Evolutionary conservation across 2,113 vertebrate genomes (phyloP), one percentile per base, ranked within the genome.

Genomic region (Coracopsis vasa): DNA sequence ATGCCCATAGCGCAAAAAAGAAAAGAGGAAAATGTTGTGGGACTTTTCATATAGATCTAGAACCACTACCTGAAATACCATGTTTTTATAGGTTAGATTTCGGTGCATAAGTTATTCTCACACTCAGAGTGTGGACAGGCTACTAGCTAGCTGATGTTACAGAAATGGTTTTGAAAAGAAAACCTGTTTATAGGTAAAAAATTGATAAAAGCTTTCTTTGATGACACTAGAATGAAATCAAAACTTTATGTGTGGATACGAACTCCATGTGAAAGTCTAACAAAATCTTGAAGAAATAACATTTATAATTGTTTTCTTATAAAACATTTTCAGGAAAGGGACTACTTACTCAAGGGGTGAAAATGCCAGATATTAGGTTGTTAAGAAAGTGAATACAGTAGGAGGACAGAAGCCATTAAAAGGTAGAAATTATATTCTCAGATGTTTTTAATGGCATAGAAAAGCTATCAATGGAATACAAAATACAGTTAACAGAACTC

Each of bases 301-400:
- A 91, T 95, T 74, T 78, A 54, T 81, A 95, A 86, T 74, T 97
- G 60, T 95, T 97, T 97, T 94, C 92, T 94, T 86, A 95, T 64
- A 92, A 97, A 97, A 95, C 83, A 95, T 71, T 94, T 94, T 95
- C 94, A 96, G 96, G 96, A 96, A 97, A 94, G 67, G 54, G 64
- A 95, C 18, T 92, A 91, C 89, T 94, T 95, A 91, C 47, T 86
- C 45, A 91, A 80, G 65, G 17, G 69, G 39, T 64, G 77, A 92
- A 94, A 95, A 94, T 79, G 54, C 54, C 94, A 95, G 89, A 71
- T 89, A 97, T 45, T 78, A 86, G 54, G 72, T 60, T 95, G 88
- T 92, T 96, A 89, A 91, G 75, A 86, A 92, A 74, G 72, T 56
- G 88, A 95, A 84, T 94, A 91, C 89, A 92, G 96, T 81, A 92